Base-by-base conservation (phyloP, 1,140 invertebrate species). In the Pararge aegeria region DNA sequence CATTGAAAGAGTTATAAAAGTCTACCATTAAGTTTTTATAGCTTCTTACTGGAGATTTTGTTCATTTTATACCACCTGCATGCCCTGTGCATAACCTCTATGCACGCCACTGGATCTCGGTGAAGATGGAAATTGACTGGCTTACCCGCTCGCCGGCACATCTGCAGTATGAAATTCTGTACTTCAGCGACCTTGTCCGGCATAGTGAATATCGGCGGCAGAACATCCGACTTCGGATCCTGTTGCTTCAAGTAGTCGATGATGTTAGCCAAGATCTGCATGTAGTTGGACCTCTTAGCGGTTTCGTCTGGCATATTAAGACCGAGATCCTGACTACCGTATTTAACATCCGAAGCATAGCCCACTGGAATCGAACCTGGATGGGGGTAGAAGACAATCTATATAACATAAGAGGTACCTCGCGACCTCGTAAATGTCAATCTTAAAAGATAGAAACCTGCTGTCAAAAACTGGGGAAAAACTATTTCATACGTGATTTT, bases 181-280 rank as follows among this genome's bases (percentile, higher is more conserved):
- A 89, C 71, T 0, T 75, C 56, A 3, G 60, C 56, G 1, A 85
- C 66, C 64, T 87, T 85, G 5, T 88, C 87, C 0, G 78, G 77
- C 61, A 90, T 74, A 0, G 91, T 91, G 55, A 90, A 93, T 13
- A 93, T 63, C 0, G 91, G 86, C 0, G 90, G 90, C 44, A 90
- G 55, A 0, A 70, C 55, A 20, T 75, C 76, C 0, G 37, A 59
- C 10, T 69, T 71, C 0, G 62, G 53, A 54, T 84, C 64, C 19
- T 90, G 60, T 62, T 91, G 87, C 3, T 75, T 70, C 20, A 87
- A 70, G 9, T 91, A 82, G 5, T 89, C 87, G 0, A 88, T 76
- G 3, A 79, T 70, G 24, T 80, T 76, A 0, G 83, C 84, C 3
- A 86, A 67, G 9, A 84, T 79, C 20, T 79, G 66, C 40, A 90